Base-by-base conservation (phyloP, 2,113 vertebrate species). In the Halcyon malimbica region DNA sequence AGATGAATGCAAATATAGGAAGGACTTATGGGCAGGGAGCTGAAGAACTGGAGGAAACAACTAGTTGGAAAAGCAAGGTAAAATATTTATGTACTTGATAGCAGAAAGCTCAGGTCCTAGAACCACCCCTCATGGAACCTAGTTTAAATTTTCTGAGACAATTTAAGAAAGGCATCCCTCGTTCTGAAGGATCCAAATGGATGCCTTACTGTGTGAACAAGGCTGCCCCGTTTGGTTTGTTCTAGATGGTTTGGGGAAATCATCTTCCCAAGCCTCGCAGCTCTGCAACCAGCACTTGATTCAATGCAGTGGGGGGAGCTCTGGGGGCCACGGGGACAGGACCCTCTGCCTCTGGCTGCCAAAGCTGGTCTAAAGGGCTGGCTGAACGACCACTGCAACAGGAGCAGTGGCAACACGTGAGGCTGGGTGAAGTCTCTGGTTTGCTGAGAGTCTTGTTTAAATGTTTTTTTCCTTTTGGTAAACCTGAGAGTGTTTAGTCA, bases 321-420 rank as follows among this genome's bases (percentile, higher is more conserved):
- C 19, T 42, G 64, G 24, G 24, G 65, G 50, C 28, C 6, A 0
- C 0, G 16, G 2, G 48, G 83, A 6, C 26, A 20, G 70, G 41
- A 20, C 7, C 35, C 7, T 11, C 74, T 51, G 53, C 14, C 31
- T 33, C 39, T 19, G 3, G 7, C 39, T 78, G 62, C 31, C 39
- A 18, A 13, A 23, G 26, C 60, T 18, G 17, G 17, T 4, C 0
- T 6, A 3, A 21, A 10, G 2, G 2, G 6, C 12, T 18, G 28
- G 28, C 2, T 25, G 24, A 28, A 5, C 2, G 6, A 5, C 13
- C 3, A 24, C 25, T 26, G 53, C 7, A 41, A 15, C 8, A 5
- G 2, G 42, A 33, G 51, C 0, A 8, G 2, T 5, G 4, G 2
- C 4, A 2, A 2, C 11, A 0, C 0, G 0, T 3, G 28, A 29